Evolutionary conservation across 2,888 invertebrate species (phyloP).

Genomic region (Pycnomerus fuliginosus): DNA sequence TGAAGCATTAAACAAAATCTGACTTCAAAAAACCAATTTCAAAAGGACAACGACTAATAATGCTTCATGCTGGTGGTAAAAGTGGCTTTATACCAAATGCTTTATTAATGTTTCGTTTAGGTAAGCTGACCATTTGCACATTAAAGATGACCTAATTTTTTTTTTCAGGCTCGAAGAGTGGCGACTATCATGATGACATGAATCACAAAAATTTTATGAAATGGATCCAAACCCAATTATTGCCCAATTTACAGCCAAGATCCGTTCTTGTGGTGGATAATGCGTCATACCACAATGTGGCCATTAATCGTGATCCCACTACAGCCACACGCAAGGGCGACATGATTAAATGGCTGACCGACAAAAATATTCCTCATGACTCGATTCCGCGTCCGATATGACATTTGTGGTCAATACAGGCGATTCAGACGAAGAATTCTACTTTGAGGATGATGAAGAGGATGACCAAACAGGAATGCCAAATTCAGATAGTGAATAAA

Average conservation of each 20-base stretch:
- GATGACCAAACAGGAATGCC: too few relatives aligned
- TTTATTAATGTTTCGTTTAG: neutral
- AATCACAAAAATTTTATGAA: neutral
- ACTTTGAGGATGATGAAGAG: too few relatives aligned
- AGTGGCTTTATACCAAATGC: neutral
- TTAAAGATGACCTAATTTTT: too few relatives aligned
- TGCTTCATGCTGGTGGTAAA: neutral
- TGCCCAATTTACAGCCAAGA: neutral
- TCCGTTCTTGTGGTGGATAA: neutral
- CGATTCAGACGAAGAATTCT: too few relatives aligned
- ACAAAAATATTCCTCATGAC: too few relatives aligned
- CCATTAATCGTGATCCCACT: too few relatives aligned
- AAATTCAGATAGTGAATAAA: too few relatives aligned
- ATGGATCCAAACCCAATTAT: neutral
- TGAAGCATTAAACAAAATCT: neutral
- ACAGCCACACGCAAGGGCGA: slow-evolving; percentile 27
- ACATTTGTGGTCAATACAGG: too few relatives aligned
- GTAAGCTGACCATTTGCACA: too few relatives aligned
- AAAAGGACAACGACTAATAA: neutral
- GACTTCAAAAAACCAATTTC: neutral
- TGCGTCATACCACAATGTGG: too few relatives aligned
- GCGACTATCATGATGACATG: neutral
- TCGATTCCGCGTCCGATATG: too few relatives aligned
- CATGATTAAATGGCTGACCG: slow-evolving; percentile 26
- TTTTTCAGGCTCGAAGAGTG: too few relatives aligned